phyloP scores from a whole-genome alignment of 2,797 vertebrate genomes.

The Pipistrellus pygmaeus region DNA sequence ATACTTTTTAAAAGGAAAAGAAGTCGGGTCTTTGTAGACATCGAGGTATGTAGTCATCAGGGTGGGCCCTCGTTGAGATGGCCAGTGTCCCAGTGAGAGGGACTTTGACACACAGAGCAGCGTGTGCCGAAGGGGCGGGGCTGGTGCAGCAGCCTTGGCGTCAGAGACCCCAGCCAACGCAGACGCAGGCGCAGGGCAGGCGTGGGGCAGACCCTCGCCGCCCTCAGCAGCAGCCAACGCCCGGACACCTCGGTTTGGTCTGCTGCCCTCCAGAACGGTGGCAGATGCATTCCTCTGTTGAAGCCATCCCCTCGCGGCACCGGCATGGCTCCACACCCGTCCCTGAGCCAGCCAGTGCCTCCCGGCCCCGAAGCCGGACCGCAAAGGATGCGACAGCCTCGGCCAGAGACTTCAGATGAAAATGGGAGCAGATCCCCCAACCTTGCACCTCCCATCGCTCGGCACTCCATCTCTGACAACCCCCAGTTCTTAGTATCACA shows the following conservation, averaged over 20 bases:
- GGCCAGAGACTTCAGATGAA: neutral
- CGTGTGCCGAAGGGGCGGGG: neutral
- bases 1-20: neutral
- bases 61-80: neutral
- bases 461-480: neutral
- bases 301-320: neutral
- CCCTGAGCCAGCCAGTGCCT: neutral
- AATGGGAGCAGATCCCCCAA: neutral
- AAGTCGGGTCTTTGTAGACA: neutral
- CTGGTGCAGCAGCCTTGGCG: too few relatives aligned
- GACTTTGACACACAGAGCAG: neutral
- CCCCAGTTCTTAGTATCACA: neutral
- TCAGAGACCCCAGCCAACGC: neutral
- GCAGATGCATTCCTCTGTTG: neutral
- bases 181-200: too few relatives aligned
- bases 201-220: rapidly evolving
- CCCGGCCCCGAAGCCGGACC: neutral
- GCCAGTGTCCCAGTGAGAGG: neutral
- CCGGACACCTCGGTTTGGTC: neutral
- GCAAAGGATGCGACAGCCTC: neutral
- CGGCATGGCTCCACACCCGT: neutral
- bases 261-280: neutral
- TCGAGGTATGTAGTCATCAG: neutral
- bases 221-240: neutral
- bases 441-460: neutral